phyloP scores from a whole-genome alignment of 2,797 vertebrate genomes.

The Apodemus agrarius region DNA sequence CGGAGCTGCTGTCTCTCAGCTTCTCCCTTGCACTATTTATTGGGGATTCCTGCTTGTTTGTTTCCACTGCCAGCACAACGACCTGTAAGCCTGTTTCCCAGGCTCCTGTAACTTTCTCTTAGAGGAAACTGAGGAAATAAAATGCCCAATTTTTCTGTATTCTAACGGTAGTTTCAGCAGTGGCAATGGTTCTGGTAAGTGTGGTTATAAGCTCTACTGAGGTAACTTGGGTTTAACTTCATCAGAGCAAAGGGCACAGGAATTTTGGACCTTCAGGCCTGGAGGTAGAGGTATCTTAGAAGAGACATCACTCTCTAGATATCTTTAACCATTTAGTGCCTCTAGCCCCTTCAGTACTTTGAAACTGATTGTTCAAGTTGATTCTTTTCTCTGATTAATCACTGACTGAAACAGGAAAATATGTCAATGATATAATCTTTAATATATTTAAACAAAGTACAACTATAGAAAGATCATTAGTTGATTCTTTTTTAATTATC shows the following conservation, averaged over 20 bases:
- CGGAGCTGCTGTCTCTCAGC: neutral
- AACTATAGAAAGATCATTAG: constrained; percentile 45
- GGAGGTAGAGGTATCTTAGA: neutral
- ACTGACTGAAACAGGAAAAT: constrained; percentile 50
- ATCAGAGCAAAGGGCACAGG: neutral
- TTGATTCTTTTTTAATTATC: neutral
- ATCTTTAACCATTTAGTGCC: neutral
- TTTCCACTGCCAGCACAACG: neutral
- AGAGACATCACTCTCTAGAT: neutral
- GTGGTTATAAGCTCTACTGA: neutral
- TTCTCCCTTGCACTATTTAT: neutral
- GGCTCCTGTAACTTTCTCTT: neutral
- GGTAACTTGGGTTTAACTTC: neutral
- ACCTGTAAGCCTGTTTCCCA: neutral
- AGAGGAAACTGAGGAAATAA: neutral
- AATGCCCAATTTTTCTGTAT: neutral
- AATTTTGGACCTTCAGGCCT: neutral
- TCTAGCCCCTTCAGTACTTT: neutral
- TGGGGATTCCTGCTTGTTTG: neutral
- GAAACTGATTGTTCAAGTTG: constrained; percentile 24
- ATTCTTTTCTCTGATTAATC: constrained; percentile 63
- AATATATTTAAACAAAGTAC: constrained; percentile 39
- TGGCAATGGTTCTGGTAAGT: neutral
- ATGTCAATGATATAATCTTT: constrained; percentile 39
- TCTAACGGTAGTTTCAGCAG: neutral